A percentile compares a stretch with the other conserved stretches of the same genome.
Evolutionary conservation across 2,113 vertebrate species (phyloP).

Genomic region (Eulacestoma nigropectus): DNA sequence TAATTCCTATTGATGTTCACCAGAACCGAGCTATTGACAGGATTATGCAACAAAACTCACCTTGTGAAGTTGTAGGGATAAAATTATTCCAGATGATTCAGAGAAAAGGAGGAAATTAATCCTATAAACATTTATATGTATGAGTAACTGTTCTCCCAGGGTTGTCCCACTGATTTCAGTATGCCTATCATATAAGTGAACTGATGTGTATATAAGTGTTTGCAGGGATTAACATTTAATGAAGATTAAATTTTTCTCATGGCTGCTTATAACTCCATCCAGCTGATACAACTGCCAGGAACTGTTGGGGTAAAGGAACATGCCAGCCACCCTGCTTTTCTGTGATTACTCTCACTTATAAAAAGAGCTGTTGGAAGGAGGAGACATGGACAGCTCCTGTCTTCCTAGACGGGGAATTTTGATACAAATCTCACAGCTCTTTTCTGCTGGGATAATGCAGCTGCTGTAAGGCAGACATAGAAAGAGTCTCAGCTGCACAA

Average conservation of each 20-base stretch:
- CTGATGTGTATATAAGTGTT: background rate
- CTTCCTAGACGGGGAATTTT: background rate
- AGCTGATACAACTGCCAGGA: background rate
- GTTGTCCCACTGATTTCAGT: background rate
- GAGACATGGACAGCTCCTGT: background rate
- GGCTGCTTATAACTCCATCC: background rate
- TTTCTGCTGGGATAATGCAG: background rate
- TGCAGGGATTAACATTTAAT: background rate
- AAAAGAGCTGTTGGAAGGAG: background rate
- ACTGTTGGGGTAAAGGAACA: background rate
- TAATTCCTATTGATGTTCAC: background rate
- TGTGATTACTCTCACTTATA: background rate
- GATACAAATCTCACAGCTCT: constrained; percentile 8
- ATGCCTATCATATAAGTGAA: background rate
- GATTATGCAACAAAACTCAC: background rate
- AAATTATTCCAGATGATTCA: constrained; percentile 16
- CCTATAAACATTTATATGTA: background rate
- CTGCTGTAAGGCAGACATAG: background rate
- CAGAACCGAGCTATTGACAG: background rate
- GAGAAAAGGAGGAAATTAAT: constrained; percentile 11
- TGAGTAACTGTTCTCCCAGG: constrained; percentile 17
- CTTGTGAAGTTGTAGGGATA: background rate
- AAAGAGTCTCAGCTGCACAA: background rate
- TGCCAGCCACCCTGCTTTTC: background rate
- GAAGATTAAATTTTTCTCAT: background rate